Evolutionary conservation across 2,888 invertebrate species (phyloP).

Genomic region (Hetaerina titia): DNA sequence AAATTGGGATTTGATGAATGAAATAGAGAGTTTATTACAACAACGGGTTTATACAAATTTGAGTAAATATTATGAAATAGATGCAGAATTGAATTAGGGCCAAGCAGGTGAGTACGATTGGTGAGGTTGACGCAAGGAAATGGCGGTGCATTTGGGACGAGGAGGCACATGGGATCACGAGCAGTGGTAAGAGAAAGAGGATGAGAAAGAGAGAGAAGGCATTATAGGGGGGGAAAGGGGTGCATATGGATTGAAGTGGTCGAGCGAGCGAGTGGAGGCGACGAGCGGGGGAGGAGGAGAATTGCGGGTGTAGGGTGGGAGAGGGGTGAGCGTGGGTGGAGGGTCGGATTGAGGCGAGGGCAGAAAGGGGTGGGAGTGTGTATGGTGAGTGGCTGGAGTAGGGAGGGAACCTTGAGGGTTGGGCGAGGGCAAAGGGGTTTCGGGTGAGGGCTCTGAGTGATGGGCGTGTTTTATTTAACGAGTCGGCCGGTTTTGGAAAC

Average conservation of each 20-base stretch:
- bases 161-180: background rate
- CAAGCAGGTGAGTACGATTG: too few species aligned
- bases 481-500: constrained; percentile 49
- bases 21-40: too few species aligned
- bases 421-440: background rate
- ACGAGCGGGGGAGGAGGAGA: background rate
- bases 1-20: too few species aligned
- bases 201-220: background rate
- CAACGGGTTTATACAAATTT: too few species aligned
- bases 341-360: background rate
- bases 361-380: background rate
- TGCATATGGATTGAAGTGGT: background rate
- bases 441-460: background rate
- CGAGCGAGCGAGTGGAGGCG: background rate
- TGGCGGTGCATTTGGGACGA: background rate
- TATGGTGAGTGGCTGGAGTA: background rate
- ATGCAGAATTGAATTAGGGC: too few species aligned
- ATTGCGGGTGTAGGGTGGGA: background rate
- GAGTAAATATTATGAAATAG: too few species aligned
- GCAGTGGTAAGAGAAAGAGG: background rate
- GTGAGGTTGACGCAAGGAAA: too few species aligned
- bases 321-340: background rate
- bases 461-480: constrained; percentile 58
- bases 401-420: background rate
- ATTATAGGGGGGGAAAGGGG: background rate